Percentiles rank a stretch among this genome's conserved stretches.
Conservation (phyloP, 1,140 invertebrate genomes). For the Caenorhabditis latens region DNA sequence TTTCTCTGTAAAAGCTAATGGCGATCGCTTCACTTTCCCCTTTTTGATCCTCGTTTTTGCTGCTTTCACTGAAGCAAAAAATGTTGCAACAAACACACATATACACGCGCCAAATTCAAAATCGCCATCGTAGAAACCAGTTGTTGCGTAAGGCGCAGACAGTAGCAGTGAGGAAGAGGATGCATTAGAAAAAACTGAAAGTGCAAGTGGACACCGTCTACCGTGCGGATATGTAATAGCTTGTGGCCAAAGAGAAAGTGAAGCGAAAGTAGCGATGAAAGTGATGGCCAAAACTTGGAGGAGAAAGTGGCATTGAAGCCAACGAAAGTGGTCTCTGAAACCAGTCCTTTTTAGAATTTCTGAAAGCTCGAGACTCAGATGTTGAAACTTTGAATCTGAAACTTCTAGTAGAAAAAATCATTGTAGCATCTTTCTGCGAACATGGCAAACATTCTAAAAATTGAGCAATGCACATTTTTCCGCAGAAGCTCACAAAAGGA, state of each 20-base stretch:
- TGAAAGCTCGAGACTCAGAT: not conserved
- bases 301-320: conserved; percentile 16
- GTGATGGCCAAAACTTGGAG: conserved; percentile 11
- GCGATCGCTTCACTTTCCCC: conserved; percentile 29
- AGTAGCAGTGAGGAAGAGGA: not conserved
- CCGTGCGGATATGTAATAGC: conserved; percentile 12
- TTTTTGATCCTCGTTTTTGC: conserved; percentile 45
- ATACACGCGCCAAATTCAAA: conserved; percentile 42
- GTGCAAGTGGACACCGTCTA: conserved; percentile 53
- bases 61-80: conserved; percentile 32
- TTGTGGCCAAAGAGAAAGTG: conserved; percentile 34
- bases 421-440: not conserved
- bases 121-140: conserved; percentile 47
- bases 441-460: conserved; percentile 26
- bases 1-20: conserved; percentile 20
- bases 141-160: conserved; percentile 49
- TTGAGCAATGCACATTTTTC: conserved; percentile 21
- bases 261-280: conserved; percentile 9
- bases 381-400: not conserved
- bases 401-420: not conserved
- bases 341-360: not conserved
- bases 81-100: conserved; percentile 6
- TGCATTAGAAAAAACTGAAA: conserved; percentile 43
- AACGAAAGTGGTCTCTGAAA: conserved; percentile 34
- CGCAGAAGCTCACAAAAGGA: conserved; percentile 9